Conservation (phyloP, 2,797 vertebrate species). For the Molossus molossus region DNA sequence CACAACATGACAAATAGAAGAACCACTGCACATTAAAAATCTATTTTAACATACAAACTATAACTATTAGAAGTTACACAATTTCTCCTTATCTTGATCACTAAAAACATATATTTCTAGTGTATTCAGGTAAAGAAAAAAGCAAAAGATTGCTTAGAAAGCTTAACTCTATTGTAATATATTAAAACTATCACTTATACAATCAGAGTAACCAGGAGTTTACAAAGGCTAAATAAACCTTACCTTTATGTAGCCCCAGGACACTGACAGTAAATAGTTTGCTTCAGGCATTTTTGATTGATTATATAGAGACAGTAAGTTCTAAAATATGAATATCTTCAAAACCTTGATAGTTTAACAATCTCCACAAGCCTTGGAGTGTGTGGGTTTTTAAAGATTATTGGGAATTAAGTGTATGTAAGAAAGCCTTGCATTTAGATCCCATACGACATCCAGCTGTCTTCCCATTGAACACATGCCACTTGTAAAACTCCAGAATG, state of each 20-base stretch:
- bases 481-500: conserved; percentile 89
- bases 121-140: neutral
- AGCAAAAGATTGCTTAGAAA: conserved; percentile 45
- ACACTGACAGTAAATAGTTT: conserved; percentile 98
- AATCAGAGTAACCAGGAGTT: conserved; percentile 80
- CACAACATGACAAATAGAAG: conserved; percentile 26
- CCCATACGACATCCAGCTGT: conserved; percentile 84
- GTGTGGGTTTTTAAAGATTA: conserved; percentile 79
- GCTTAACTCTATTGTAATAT: conserved; percentile 39
- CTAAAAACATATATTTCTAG: conserved; percentile 40
- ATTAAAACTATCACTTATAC: conserved; percentile 73
- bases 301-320: conserved; percentile 82
- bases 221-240: conserved; percentile 88
- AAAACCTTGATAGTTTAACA: conserved; percentile 73
- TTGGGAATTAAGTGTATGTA: conserved; percentile 86
- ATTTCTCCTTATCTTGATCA: conserved; percentile 53
- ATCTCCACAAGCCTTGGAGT: conserved; percentile 76
- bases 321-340: conserved; percentile 82
- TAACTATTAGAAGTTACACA: conserved; percentile 49
- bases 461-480: conserved; percentile 87
- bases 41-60: conserved; percentile 54
- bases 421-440: conserved; percentile 84
- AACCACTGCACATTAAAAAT: conserved; percentile 35
- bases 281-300: conserved; percentile 97
- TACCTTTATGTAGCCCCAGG: conserved; percentile 99